phyloP scores from a whole-genome alignment of 2,888 invertebrate species.

The Leptopterna dolabrata region DNA sequence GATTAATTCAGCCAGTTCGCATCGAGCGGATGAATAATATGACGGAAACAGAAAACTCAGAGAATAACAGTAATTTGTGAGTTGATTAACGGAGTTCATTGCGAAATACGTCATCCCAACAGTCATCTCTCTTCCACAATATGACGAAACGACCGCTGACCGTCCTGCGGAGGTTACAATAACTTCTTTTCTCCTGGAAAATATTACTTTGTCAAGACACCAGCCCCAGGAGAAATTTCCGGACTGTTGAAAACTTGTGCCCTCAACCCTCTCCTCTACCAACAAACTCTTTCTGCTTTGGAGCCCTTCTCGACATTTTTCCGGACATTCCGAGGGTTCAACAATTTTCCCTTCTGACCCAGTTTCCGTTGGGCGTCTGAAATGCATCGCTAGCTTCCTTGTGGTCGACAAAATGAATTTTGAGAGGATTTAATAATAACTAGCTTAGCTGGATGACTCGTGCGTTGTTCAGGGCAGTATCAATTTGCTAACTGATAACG shows the following conservation, averaged over 20 bases:
- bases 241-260: neutral
- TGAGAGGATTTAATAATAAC: too few species aligned
- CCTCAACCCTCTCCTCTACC: neutral
- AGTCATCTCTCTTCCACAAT: too few species aligned
- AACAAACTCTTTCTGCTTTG: neutral
- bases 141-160: neutral
- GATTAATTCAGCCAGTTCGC: too few species aligned
- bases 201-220: conserved; percentile 4
- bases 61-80: too few species aligned
- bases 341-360: neutral
- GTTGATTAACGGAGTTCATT: too few species aligned
- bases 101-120: too few species aligned
- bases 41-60: too few species aligned
- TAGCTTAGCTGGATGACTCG: too few species aligned
- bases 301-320: neutral
- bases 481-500: too few species aligned
- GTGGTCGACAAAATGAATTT: neutral
- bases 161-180: neutral
- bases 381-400: neutral
- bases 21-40: too few species aligned
- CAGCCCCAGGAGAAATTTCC: conserved; percentile 3
- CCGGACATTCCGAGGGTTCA: neutral
- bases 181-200: neutral
- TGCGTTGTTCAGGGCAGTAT: too few species aligned
- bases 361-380: neutral